Evolutionary conservation across 2,888 invertebrate genomes (phyloP).

Genomic region (Macroteleia sp.): DNA sequence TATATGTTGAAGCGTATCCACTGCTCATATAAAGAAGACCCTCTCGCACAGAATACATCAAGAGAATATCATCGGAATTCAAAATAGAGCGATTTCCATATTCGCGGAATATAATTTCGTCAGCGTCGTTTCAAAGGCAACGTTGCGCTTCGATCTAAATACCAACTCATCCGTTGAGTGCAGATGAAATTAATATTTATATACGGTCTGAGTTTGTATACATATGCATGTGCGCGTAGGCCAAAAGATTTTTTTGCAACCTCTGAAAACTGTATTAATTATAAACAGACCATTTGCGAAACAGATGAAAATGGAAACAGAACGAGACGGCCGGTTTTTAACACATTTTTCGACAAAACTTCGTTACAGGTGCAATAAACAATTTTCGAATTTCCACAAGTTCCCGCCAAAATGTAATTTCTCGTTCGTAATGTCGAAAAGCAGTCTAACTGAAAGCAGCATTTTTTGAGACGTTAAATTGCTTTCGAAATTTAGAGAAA

Average conservation of each 20-base stretch:
- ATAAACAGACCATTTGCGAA: conserved; percentile 45
- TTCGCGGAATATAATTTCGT: conserved; percentile 65
- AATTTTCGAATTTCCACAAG: conserved; percentile 14
- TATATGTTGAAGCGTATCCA: conserved; percentile 55
- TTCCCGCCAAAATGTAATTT: not conserved
- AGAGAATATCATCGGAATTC: conserved; percentile 66
- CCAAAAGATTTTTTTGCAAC: conserved; percentile 23
- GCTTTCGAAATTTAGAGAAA: too few relatives aligned
- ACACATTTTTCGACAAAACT: too few relatives aligned
- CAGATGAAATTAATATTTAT: conserved; percentile 66
- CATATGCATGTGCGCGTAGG: conserved; percentile 57
- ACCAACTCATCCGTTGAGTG: conserved; percentile 64
- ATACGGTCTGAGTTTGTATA: conserved; percentile 56
- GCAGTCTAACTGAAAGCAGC: not conserved
- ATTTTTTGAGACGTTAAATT: too few relatives aligned
- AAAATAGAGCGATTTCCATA: conserved; percentile 66
- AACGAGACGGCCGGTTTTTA: too few relatives aligned
- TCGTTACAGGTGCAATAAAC: too few relatives aligned
- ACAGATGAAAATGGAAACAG: not conserved
- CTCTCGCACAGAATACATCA: conserved; percentile 57
- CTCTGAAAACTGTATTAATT: conserved; percentile 44
- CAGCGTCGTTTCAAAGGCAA: conserved; percentile 64
- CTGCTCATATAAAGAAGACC: conserved; percentile 58
- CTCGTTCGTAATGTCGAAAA: not conserved
- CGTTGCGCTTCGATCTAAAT: conserved; percentile 65